Base-by-base conservation (phyloP, 2,797 vertebrate species). In the Sebastes trivittatus region DNA sequence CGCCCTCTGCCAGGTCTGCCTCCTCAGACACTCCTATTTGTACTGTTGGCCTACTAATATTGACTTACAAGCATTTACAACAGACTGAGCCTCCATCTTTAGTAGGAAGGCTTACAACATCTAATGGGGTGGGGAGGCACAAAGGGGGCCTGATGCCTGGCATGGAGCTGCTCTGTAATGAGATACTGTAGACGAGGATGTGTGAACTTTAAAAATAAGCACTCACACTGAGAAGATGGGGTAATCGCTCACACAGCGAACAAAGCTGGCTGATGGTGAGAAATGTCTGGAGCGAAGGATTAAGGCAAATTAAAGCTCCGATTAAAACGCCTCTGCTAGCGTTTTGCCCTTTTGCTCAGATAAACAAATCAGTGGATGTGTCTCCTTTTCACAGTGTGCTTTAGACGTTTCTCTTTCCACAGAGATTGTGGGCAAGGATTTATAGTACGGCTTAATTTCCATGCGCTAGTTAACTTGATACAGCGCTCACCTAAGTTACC, bases 131-230 rank as follows among this genome's bases (percentile, higher is more conserved):
- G 65, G 4, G 20, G 23, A 27, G n/a, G 32, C 34, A 30, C 52
- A 27, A 58, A 72, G 71, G 59, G 61, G 38, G 75, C 80, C 27
- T n/a, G 66, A 70, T 74, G 78, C 63, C 66, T 77, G 83, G 74
- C 82, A 68, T 71, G 60, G 68, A 66, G 63, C 79, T 46, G 34
- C 58, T 77, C 72, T 38, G 54, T 91, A 92, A 91, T 88, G 88
- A 92, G 86, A 91, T 77, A 85, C 78, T 83, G 69, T 61, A 83
- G 86, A 91, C 75, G 2, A 82, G 78, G 52, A 80, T 74, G 88
- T 91, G 91, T 90, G 82, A 91, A 88, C 85, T 91, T 87, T 85
- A 74, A 78, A 93, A 87, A 74, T 88, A 86, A 89, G 84, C 82
- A n/a, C 87, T 86, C 86, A 81, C 89, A 86, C 86, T 85, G 89